These are phyloP conservation scores for Leucosticte australis DNA, from an alignment of 2,113 vertebrate species.

Conservation along the genomic window DNA sequence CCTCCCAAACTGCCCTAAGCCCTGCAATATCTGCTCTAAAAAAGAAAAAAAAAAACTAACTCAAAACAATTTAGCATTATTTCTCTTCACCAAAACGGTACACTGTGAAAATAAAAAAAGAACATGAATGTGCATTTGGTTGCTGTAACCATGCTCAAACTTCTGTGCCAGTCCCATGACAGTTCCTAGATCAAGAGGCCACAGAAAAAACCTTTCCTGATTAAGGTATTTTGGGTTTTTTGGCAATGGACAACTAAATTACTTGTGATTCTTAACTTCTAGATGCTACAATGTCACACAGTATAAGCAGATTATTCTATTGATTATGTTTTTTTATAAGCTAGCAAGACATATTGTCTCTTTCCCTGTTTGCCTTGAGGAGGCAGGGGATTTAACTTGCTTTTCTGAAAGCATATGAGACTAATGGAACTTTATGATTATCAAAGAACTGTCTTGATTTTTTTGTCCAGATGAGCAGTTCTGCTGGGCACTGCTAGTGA, in stretches of 20 bases:
- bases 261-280: not conserved
- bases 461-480: not conserved
- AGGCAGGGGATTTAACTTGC: not conserved
- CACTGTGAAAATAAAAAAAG: not conserved
- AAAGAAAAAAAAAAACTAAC: too few species aligned
- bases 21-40: not conserved
- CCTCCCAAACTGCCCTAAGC: not conserved
- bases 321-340: not conserved
- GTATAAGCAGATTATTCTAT: not conserved
- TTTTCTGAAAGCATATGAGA: not conserved
- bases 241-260: not conserved
- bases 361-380: not conserved
- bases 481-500: not conserved
- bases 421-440: not conserved
- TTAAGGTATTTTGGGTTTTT: accelerated
- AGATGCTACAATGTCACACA: not conserved
- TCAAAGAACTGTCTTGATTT: not conserved
- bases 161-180: not conserved
- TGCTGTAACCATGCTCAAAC: not conserved
- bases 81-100: not conserved
- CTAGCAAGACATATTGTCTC: not conserved
- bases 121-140: not conserved
- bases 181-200: not conserved
- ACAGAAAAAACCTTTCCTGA: not conserved
- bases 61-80: not conserved